Evolutionary conservation across 2,113 vertebrate species (phyloP), one percentile per base, ranked within the genome.

Genomic region (Phyllostomus discolor): DNA sequence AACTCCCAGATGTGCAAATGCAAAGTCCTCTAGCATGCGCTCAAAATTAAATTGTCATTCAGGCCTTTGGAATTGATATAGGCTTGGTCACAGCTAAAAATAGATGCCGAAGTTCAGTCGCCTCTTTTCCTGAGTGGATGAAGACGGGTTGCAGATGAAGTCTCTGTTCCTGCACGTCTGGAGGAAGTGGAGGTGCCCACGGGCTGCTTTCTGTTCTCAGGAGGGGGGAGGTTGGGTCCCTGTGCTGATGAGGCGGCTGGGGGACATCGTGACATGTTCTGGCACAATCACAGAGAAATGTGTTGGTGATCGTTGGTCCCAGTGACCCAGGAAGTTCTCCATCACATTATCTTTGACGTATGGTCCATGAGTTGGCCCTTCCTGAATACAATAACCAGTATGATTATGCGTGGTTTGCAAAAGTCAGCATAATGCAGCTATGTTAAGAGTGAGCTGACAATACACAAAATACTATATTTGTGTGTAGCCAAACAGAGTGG

Each of bases 251-350:
- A 24, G n/a, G 22, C 1, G 0, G 9, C 16, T 3, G 12, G 12
- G 19, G n/a, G 16, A 24, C 0, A 7, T 10, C 4, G 54, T 35
- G n/a, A n/a, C 2, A 0, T 41, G 16, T 59, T 66, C 54, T 2
- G 15, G 22, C 24, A 31, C 33, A 85, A 3, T 6, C 4, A 11
- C 35, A 76, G 66, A 26, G 22, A 67, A 66, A 1, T 8, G 14
- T n/a, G 52, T 35, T 7, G 50, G 28, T 54, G n/a, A 28, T 62
- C 16, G 26, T 12, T 19, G 20, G 38, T 43, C 43, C 46, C 54
- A 75, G 8, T 12, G 43, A 31, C 15, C 35, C n/a, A 22, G 43
- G 17, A 57, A 50, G 5, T 35, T 76, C 31, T n/a, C 52, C 88
- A 52, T 20, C 11, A 41, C 0, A 7, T 20, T 22, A 14, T 46